Base-by-base conservation (phyloP, 2,113 vertebrate species). In the Symphodus melops region DNA sequence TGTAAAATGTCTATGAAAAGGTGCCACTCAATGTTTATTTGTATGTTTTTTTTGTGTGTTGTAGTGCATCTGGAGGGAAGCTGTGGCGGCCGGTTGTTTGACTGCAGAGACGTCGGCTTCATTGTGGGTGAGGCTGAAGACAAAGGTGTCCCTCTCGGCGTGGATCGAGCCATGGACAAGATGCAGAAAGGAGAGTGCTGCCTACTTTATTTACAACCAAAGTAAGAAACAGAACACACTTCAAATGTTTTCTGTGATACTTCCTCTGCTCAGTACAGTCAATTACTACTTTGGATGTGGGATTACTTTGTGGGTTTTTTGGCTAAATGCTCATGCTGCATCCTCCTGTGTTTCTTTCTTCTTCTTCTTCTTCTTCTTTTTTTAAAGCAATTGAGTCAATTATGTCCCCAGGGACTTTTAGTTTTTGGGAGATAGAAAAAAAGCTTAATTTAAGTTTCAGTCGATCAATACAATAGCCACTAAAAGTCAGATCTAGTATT, bases 121-220 rank as follows among this genome's bases (percentile, higher is more conserved):
- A 83, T 91, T 0, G 95, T 99, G 54, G 96, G 97, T 0, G 96
- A 99, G 88, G 95, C 95, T 49, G 96, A 97, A 76, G 98, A 99
- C 75, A 94, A 95, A 1, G 94, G 94, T 52, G 93, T 99, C 89
- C 97, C 97, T 33, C 93, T 97, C 0, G 97, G 97, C 63, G 97
- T 99, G 0, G 98, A 99, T 92, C 95, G 96, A 76, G 96, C 97
- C 69, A 94, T 99, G 93, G 97, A 98, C 89, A 99, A 97, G 84
- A 99, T 99, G 96, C 97, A 98, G 88, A 95, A 94, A 73, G 97
- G 95, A 91, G 98, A 99, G 68, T 95, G 97, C 56, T 98, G 96
- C 70, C 3, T 97, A 64, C 93, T 99, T 72, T 91, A 96, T 86
- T 90, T 99, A 23, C 93, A 94, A 79, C 94, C 96, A 79, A 95